phyloP scores from a whole-genome alignment of 1,140 invertebrate species.

The Trinorchestia longiramus region DNA sequence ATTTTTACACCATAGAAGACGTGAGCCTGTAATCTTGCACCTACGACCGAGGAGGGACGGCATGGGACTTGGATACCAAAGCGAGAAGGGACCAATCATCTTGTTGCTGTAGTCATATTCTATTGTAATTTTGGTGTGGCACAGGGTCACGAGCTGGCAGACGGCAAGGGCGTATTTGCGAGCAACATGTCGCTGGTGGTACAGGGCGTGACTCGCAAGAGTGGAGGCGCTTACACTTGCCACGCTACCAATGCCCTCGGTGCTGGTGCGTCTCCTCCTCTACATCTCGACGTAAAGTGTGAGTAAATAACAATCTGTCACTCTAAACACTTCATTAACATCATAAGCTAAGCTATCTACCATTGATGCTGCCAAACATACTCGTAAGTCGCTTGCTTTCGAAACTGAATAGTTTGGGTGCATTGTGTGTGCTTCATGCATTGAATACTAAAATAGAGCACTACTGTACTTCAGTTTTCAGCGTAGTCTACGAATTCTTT shows the following conservation, averaged over 20 bases:
- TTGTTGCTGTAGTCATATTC: too few relatives aligned
- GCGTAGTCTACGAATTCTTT: too few relatives aligned
- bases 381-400: too few relatives aligned
- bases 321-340: background rate
- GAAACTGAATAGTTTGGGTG: too few relatives aligned
- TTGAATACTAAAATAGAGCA: background rate
- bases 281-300: conserved; percentile 90
- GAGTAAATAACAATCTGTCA: conserved; percentile 72
- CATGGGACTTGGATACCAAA: too few relatives aligned
- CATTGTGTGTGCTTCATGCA: background rate
- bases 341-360: too few relatives aligned
- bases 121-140: background rate
- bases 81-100: too few relatives aligned
- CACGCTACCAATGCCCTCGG: conserved; percentile 89
- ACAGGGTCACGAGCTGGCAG: conserved; percentile 72
- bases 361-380: too few relatives aligned
- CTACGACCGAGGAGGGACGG: too few relatives aligned
- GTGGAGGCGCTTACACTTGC: conserved; percentile 88
- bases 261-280: conserved; percentile 84
- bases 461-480: background rate
- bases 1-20: too few relatives aligned
- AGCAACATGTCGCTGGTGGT: conserved; percentile 84
- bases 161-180: conserved; percentile 84
- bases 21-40: too few relatives aligned
- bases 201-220: conserved; percentile 81